These are phyloP conservation scores for Lymantria monacha DNA, from an alignment of 2,888 invertebrate species.

Conservation along the genomic window DNA sequence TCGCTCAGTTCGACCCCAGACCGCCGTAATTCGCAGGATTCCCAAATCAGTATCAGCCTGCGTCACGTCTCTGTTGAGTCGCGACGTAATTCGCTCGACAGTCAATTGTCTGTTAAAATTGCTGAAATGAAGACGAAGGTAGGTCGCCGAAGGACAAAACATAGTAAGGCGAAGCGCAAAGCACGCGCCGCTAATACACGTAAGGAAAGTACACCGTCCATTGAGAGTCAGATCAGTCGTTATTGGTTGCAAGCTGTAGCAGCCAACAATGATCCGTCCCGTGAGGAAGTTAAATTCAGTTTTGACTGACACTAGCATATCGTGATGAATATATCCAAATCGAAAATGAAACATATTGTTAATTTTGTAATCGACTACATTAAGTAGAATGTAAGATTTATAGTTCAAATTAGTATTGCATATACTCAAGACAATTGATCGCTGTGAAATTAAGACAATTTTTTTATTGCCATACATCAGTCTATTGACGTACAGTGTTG, in stretches of 20 bases:
- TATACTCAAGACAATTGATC: constrained; percentile 27
- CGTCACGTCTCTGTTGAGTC: constrained; percentile 93
- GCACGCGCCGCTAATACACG: constrained; percentile 63
- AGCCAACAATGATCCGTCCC: constrained; percentile 79
- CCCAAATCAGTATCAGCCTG: constrained; percentile 89
- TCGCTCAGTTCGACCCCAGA: constrained; percentile 81
- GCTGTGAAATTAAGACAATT: constrained; percentile 16
- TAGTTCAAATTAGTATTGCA: constrained; percentile 55
- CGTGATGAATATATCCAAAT: constrained; percentile 25
- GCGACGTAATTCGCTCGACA: constrained; percentile 92
- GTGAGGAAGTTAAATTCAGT: constrained; percentile 77
- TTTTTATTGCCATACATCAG: constrained; percentile 24
- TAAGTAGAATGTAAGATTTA: constrained; percentile 35
- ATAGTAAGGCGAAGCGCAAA: constrained; percentile 69
- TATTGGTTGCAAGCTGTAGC: constrained; percentile 85
- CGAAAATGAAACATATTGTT: constrained; percentile 6
- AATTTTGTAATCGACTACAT: constrained; percentile 25
- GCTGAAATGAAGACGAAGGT: constrained; percentile 91
- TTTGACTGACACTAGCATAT: constrained; percentile 57
- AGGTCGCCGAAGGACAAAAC: constrained; percentile 75
- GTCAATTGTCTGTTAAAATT: constrained; percentile 92
- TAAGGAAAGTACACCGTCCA: constrained; percentile 89
- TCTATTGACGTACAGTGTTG: background rate
- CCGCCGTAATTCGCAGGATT: constrained; percentile 84
- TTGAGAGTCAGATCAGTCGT: constrained; percentile 89